Base-by-base conservation (phyloP, 2,113 vertebrate species). In the Triplophysa dalaica region DNA sequence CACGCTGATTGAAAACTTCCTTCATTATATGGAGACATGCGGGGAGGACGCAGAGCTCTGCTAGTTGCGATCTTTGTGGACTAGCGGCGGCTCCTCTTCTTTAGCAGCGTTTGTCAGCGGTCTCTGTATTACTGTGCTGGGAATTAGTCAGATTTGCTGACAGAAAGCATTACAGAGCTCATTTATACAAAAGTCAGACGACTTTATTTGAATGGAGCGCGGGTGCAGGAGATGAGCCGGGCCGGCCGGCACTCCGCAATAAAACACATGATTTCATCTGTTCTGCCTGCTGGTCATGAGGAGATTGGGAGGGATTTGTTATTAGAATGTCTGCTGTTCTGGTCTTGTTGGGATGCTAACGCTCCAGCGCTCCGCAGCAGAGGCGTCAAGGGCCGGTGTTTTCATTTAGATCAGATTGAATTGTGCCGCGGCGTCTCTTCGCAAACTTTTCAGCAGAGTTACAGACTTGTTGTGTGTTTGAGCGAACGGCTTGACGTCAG, bases 181-280 rank as follows among this genome's bases (percentile, higher is more conserved):
- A 81, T 87, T 86, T 87, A 87, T 86, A 86, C 82, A 79, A 90
- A 81, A 86, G 89, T 82, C 84, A 70, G 80, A 58, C 69, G 65
- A 69, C 87, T 87, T 79, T 87, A 83, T 87, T 66, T 75, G 82
- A 84, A 78, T 50, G 62, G 26, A 75, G 58, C 8, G 61, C 11
- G 68, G 58, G 10, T 12, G 2, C 10, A 70, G 61, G 22, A 66
- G 48, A 33, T 33, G 62, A 10, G 19, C 50, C 56, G 43, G 8
- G 52, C 58, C 52, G 48, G 52, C 33, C 79, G 33, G 65, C 41
- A 3, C 70, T 48, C 73, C 85, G 87, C 89, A 91, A 90, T 92
- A 91, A 93, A 91, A 87, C 81, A 78, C 82, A 87, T 89, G 91
- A 93, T 92, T 93, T 93, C 33, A 91, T 92, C 91, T 87, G 85